Conservation (phyloP, 1,140 invertebrate species). For the Drosophila ercepeae region DNA sequence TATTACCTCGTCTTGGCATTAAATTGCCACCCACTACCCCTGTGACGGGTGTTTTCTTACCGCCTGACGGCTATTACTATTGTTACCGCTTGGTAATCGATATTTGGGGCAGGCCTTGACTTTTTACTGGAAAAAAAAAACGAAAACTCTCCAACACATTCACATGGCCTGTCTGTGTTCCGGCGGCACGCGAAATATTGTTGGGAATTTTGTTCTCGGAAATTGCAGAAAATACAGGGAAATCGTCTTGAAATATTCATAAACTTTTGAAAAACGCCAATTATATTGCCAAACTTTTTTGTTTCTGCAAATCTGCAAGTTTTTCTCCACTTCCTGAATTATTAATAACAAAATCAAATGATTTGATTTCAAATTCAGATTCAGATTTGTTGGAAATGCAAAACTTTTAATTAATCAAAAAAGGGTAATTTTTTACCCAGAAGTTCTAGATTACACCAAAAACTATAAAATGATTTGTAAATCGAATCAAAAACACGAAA, state of each 20-base stretch:
- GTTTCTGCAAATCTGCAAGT: conserved; percentile 32
- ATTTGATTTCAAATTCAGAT: conserved; percentile 14
- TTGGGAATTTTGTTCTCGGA: conserved; percentile 4
- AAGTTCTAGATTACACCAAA: too few species aligned
- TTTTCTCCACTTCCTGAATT: conserved; percentile 39
- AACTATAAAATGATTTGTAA: too few species aligned
- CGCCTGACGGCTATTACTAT: conserved; percentile 33
- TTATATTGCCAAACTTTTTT: conserved; percentile 38
- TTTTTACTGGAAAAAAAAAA: conserved; percentile 7
- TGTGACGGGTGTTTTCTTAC: conserved; percentile 7
- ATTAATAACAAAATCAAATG: conserved; percentile 40
- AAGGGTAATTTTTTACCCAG: too few species aligned
- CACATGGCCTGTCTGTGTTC: background rate
- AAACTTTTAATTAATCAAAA: conserved; percentile 16
- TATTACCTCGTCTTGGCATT: background rate
- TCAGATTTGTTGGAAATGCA: background rate
- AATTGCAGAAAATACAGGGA: conserved; percentile 15
- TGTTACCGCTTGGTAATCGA: conserved; percentile 30
- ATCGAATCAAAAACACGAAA: too few species aligned
- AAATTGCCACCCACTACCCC: conserved; percentile 10
- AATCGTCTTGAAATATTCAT: conserved; percentile 29
- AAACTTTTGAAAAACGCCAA: conserved; percentile 43
- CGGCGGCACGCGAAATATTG: conserved; percentile 7
- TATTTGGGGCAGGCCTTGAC: conserved; percentile 47
- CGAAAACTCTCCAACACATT: background rate